Evolutionary conservation across 2,113 vertebrate genomes (phyloP).

Genomic region (Geococcyx californianus): DNA sequence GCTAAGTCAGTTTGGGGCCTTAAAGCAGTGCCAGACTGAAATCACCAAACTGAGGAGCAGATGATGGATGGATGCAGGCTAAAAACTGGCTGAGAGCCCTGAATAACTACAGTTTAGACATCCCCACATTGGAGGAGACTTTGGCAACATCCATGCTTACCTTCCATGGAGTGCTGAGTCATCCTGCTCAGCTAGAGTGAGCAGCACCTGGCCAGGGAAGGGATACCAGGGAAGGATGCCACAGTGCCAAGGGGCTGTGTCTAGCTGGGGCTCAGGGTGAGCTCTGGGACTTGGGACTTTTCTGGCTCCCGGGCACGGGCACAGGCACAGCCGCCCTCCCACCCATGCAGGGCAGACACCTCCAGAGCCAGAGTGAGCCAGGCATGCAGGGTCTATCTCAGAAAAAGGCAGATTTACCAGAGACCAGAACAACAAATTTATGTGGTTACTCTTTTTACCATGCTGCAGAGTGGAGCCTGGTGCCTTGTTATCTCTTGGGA

Average conservation of each 20-base stretch:
- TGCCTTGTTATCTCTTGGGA: not conserved
- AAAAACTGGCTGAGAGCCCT: not conserved
- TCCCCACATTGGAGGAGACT: not conserved
- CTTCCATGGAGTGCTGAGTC: not conserved
- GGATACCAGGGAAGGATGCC: not conserved
- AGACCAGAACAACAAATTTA: not conserved
- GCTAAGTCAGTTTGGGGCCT: not conserved
- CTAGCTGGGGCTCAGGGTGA: not conserved
- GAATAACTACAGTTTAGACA: not conserved
- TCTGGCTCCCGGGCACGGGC: not conserved
- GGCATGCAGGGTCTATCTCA: fast-evolving
- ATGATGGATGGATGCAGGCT: constrained; percentile 10
- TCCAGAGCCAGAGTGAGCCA: not conserved
- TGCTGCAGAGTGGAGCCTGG: not conserved
- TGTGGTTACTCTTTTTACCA: not conserved
- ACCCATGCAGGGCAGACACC: fast-evolving
- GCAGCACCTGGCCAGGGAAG: not conserved
- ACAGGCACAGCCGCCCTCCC: fast-evolving
- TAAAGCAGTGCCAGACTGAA: not conserved
- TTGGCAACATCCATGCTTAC: not conserved
- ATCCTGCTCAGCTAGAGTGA: not conserved
- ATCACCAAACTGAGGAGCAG: not conserved
- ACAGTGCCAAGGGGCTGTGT: not conserved
- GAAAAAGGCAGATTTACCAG: not conserved
- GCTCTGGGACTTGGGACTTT: not conserved